Conservation (phyloP, 2,797 vertebrate genomes). For the Anableps anableps region DNA sequence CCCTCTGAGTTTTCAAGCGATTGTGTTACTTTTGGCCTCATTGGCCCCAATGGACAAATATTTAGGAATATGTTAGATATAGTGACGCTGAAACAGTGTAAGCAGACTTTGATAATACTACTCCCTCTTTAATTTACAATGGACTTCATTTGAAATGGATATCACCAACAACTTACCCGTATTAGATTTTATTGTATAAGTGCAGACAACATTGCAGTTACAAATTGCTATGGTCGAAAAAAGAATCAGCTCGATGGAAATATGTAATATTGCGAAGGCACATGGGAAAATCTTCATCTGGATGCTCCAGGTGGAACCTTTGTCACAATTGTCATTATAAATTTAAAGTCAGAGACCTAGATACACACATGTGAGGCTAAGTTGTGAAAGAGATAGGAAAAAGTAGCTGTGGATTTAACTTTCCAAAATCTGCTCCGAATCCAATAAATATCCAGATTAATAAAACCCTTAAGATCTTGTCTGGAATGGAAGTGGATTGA, state of each 20-base stretch:
- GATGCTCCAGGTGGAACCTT: conserved; percentile 53
- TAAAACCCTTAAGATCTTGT: conserved; percentile 44
- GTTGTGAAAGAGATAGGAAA: conserved; percentile 34
- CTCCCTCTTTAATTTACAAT: conserved; percentile 50
- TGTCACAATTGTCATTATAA: conserved; percentile 53
- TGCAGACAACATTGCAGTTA: conserved; percentile 14
- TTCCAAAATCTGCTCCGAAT: conserved; percentile 45
- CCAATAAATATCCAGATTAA: conserved; percentile 19
- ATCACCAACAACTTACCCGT: conserved; percentile 42
- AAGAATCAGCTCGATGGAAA: conserved; percentile 42
- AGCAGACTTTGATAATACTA: conserved; percentile 45
- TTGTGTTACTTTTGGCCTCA: conserved; percentile 44
- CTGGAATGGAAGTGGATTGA: conserved; percentile 51
- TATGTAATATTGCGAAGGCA: conserved; percentile 27
- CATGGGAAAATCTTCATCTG: conserved; percentile 48
- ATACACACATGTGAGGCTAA: conserved; percentile 35
- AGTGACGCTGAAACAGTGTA: conserved; percentile 40
- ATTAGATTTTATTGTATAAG: conserved; percentile 24
- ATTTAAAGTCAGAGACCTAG: conserved; percentile 36
- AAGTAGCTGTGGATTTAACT: conserved; percentile 45
- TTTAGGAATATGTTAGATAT: conserved; percentile 40
- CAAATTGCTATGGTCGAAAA: conserved; percentile 20
- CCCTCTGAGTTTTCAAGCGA: conserved; percentile 39
- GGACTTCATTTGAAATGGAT: conserved; percentile 52
- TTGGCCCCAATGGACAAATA: conserved; percentile 36